Percentiles rank a stretch among this genome's conserved stretches.
Conservation (phyloP, 2,797 vertebrate genomes). For the Lemur catta region DNA sequence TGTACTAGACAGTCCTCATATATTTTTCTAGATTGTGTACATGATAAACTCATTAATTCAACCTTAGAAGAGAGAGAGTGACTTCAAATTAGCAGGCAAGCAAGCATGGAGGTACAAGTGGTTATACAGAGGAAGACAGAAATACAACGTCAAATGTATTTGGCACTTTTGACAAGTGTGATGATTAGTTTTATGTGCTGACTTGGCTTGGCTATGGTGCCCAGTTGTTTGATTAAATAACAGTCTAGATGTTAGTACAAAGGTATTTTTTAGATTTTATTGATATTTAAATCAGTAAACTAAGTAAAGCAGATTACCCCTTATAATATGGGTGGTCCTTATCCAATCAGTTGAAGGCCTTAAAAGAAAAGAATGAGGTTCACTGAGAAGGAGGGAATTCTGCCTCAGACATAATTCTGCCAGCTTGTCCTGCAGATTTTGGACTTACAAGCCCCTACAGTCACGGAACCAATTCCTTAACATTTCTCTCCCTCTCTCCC, state of each 20-base stretch:
- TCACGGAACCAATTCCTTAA: neutral
- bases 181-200: neutral
- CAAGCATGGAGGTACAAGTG: neutral
- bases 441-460: neutral
- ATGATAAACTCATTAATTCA: neutral
- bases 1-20: neutral
- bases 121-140: neutral
- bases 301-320: neutral
- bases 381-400: neutral
- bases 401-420: neutral
- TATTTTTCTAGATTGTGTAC: neutral
- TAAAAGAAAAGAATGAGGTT: neutral
- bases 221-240: neutral
- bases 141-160: neutral
- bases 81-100: neutral
- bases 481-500: neutral
- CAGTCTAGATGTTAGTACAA: neutral
- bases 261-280: neutral
- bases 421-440: neutral
- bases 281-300: neutral
- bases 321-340: neutral
- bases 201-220: neutral
- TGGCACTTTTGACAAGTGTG: neutral
- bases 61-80: neutral
- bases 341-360: neutral